Conservation (phyloP, 2,888 invertebrate species). For the Meiosimyza platycephala region DNA sequence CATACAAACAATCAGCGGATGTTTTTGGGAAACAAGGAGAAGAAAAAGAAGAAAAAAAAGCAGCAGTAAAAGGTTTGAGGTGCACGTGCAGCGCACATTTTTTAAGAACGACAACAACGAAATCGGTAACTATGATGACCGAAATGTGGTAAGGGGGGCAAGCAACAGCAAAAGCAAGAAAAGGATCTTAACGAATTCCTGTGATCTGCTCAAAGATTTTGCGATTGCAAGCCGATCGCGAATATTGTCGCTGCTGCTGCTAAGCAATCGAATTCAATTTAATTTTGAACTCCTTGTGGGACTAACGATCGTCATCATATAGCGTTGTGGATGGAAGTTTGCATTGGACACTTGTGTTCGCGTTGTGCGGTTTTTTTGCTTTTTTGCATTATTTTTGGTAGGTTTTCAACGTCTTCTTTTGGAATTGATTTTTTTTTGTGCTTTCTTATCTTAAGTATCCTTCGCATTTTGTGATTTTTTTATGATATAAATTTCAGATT, state of each 20-base stretch:
- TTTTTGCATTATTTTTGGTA: not conserved
- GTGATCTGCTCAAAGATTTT: conserved; percentile 26
- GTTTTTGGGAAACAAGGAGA: too few species aligned
- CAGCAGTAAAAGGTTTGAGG: too few species aligned
- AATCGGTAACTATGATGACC: too few species aligned
- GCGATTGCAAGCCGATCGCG: conserved; percentile 1
- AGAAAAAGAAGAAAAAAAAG: too few species aligned
- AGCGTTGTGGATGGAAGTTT: not conserved
- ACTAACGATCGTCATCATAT: not conserved
- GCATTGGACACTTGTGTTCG: conserved; percentile 6
- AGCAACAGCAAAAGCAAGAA: not conserved
- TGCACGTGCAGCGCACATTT: too few species aligned
- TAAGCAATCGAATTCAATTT: conserved; percentile 29
- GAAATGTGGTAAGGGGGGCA: too few species aligned
- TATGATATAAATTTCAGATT: conserved; percentile 46
- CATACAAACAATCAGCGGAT: too few species aligned
- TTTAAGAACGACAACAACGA: too few species aligned
- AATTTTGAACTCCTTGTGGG: conserved; percentile 18
- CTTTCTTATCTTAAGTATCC: conserved; percentile 7
- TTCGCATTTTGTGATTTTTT: conserved; percentile 36
- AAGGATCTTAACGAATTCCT: conserved; percentile 33
- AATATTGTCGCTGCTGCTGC: too few species aligned
- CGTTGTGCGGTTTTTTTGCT: not conserved
- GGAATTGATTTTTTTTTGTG: not conserved
- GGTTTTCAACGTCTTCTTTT: not conserved